Percentiles rank a stretch among this genome's conserved stretches.
These are phyloP conservation scores for Antheraea yamamai DNA, from an alignment of 2,888 invertebrate genomes.

Conservation along the genomic window DNA sequence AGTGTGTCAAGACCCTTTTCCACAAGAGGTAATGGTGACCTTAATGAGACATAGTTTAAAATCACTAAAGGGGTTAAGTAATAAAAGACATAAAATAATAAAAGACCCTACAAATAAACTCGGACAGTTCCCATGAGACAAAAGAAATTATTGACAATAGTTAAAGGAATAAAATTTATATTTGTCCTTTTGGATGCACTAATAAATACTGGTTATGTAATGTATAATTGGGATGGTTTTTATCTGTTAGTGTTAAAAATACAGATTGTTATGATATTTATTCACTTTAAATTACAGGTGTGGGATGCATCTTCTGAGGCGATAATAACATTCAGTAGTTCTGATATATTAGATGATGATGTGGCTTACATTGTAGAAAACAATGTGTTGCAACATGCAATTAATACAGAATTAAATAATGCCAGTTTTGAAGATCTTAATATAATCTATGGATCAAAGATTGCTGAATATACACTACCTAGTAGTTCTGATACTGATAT, in stretches of 20 bases:
- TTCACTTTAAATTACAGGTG: conserved; percentile 82
- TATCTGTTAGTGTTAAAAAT: neutral
- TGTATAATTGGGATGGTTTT: too few species aligned
- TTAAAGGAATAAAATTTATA: too few species aligned
- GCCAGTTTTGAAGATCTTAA: conserved; percentile 81
- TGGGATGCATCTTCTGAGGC: conserved; percentile 97
- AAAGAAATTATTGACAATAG: too few species aligned
- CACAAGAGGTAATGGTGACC: too few species aligned
- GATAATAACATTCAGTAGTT: conserved; percentile 90
- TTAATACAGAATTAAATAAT: conserved; percentile 82
- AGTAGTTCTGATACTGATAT: conserved; percentile 43
- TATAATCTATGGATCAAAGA: conserved; percentile 86
- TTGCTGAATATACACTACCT: conserved; percentile 84
- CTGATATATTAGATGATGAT: conserved; percentile 86
- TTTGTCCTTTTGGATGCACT: too few species aligned
- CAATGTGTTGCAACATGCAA: conserved; percentile 90
- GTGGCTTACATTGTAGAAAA: conserved; percentile 97
- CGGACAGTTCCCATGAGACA: too few species aligned
- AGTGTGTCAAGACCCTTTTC: too few species aligned
- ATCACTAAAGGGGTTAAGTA: too few species aligned
- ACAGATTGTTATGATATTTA: neutral
- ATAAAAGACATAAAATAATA: too few species aligned
- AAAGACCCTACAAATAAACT: too few species aligned
- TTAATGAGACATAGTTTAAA: too few species aligned
- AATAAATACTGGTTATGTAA: too few species aligned